phyloP scores from a whole-genome alignment of 2,113 vertebrate species.

The Pipa parva region DNA sequence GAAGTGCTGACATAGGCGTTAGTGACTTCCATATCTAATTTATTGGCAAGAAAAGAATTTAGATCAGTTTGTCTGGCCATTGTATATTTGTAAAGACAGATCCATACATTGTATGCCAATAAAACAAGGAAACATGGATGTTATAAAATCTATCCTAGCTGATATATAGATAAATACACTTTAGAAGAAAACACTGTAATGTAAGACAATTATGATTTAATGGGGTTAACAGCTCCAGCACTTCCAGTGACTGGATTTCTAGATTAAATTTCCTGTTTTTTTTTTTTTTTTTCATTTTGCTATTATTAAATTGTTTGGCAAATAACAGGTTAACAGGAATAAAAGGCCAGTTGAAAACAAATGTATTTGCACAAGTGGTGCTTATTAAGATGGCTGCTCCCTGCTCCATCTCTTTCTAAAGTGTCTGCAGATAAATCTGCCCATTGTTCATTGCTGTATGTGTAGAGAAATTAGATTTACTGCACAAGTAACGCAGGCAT shows the following conservation, averaged over 20 bases:
- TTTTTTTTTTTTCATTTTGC: background rate
- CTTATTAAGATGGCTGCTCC: conserved; percentile 21
- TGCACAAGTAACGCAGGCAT: conserved; percentile 27
- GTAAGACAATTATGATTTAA: background rate
- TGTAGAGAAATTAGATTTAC: conserved; percentile 29
- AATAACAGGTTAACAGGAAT: conserved; percentile 14
- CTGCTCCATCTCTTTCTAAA: conserved; percentile 16
- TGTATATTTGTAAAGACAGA: background rate
- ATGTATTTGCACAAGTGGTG: conserved; percentile 24
- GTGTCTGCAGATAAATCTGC: conserved; percentile 19
- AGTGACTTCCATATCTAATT: no score
- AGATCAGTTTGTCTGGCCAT: background rate
- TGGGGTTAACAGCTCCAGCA: background rate
- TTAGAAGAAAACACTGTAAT: background rate
- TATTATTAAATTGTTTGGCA: conserved; percentile 1
- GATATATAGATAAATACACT: background rate
- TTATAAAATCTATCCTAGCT: background rate
- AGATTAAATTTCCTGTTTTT: background rate
- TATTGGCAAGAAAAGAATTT: background rate
- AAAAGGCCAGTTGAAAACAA: background rate
- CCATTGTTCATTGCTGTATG: conserved; percentile 23
- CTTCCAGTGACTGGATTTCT: background rate
- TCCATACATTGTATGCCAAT: background rate
- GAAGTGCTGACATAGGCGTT: no score
- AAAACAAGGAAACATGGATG: background rate